Evolutionary conservation across 2,797 vertebrate species (phyloP).

Genomic region (Hylomyscus alleni): DNA sequence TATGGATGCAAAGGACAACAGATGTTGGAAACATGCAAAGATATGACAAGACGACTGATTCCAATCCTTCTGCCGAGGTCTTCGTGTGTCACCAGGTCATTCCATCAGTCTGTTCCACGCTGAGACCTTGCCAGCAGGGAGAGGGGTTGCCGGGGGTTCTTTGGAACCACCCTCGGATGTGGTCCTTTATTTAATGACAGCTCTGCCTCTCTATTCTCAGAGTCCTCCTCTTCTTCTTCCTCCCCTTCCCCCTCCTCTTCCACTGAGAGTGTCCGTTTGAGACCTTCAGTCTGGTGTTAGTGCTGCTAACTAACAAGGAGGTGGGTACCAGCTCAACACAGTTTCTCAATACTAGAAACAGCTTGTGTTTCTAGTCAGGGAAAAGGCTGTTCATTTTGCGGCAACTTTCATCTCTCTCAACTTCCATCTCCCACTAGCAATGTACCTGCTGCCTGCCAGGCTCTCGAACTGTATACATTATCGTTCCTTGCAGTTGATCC

Average conservation of each 20-base stretch:
- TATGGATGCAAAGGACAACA: not conserved
- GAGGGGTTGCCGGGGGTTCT: not conserved
- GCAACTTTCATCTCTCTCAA: not conserved
- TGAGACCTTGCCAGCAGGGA: not conserved
- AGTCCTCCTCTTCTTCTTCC: not conserved
- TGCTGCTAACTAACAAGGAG: not conserved
- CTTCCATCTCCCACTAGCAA: not conserved
- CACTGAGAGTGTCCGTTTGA: not conserved
- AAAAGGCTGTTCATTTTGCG: not conserved
- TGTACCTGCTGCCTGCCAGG: not conserved
- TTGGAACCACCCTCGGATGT: not conserved
- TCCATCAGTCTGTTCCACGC: not conserved
- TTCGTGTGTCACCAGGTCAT: not conserved
- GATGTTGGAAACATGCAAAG: conserved; percentile 28
- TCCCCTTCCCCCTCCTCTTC: not conserved
- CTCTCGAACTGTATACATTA: not conserved
- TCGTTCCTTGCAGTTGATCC: not conserved
- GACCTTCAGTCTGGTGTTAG: not conserved
- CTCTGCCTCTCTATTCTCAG: not conserved
- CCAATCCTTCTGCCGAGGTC: not conserved
- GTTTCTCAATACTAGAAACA: not conserved
- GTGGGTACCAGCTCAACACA: not conserved
- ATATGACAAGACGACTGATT: not conserved
- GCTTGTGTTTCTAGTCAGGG: not conserved
- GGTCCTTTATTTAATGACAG: not conserved